A percentile compares a stretch with the other conserved stretches of the same genome.
These are phyloP conservation scores for Lepidostoma basale DNA, from an alignment of 1,140 invertebrate species.

Conservation along the genomic window DNA sequence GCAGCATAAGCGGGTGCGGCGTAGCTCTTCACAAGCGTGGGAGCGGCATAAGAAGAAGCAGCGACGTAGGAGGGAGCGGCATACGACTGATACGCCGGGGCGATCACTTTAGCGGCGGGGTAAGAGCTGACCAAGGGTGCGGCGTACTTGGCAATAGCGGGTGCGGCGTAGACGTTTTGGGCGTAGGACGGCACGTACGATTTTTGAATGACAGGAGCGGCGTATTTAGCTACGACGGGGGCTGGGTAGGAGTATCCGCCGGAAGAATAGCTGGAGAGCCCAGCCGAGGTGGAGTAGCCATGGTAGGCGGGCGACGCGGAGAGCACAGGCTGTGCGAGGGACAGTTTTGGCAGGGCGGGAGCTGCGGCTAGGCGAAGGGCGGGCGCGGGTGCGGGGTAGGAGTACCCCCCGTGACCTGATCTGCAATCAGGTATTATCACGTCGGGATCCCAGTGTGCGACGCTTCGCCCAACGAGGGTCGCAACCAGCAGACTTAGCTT, in stretches of 20 bases:
- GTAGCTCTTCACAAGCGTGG: too few species aligned
- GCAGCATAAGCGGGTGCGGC: not conserved
- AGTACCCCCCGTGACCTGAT: slow-evolving; percentile 50
- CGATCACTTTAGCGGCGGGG: too few species aligned
- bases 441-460: slow-evolving; percentile 59
- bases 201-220: slow-evolving; percentile 52
- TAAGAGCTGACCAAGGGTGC: slow-evolving; percentile 29
- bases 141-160: slow-evolving; percentile 46
- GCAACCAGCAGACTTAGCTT: slow-evolving; percentile 38
- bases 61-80: too few species aligned
- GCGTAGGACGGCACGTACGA: slow-evolving; percentile 46
- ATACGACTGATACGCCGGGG: too few species aligned
- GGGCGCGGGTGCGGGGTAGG: slow-evolving; percentile 52
- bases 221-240: slow-evolving; percentile 59
- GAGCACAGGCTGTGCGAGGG: slow-evolving; percentile 33
- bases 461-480: slow-evolving; percentile 44
- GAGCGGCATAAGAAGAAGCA: too few species aligned
- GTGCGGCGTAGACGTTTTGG: slow-evolving; percentile 49
- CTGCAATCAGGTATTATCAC: slow-evolving; percentile 57
- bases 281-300: slow-evolving; percentile 52
- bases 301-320: slow-evolving; percentile 44
- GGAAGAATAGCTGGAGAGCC: slow-evolving; percentile 50
- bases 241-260: slow-evolving; percentile 51
- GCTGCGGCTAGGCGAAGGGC: slow-evolving; percentile 34
- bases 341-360: slow-evolving; percentile 32